Evolutionary conservation across 2,888 invertebrate species (phyloP).

Genomic region (Watsonalla binaria): DNA sequence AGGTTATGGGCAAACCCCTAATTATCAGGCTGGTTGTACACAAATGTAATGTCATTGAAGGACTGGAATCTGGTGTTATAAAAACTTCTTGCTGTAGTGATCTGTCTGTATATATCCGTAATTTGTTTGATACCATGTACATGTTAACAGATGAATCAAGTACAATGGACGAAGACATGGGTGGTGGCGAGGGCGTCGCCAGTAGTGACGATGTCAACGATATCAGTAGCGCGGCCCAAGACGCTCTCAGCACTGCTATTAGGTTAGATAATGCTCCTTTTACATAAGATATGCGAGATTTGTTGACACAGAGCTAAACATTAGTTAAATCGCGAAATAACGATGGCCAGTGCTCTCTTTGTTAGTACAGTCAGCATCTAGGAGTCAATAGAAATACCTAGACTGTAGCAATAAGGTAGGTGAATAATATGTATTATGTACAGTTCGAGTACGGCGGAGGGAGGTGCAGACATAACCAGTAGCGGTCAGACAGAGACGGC

Average conservation of each 20-base stretch:
- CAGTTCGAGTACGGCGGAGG: slow-evolving; percentile 72
- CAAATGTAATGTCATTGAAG: too few relatives aligned
- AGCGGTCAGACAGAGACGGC: slow-evolving; percentile 64
- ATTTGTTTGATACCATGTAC: too few relatives aligned
- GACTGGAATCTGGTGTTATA: too few relatives aligned
- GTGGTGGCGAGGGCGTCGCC: slow-evolving; percentile 70
- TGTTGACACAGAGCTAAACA: too few relatives aligned
- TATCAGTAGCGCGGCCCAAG: slow-evolving; percentile 70
- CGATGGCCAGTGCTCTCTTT: too few relatives aligned
- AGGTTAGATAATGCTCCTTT: slow-evolving; percentile 35
- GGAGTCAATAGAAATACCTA: too few relatives aligned
- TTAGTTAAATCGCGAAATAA: too few relatives aligned
- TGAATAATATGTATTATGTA: neutral
- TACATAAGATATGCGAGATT: too few relatives aligned
- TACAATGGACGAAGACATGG: slow-evolving; percentile 75
- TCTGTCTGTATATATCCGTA: neutral
- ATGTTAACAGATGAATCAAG: slow-evolving; percentile 62
- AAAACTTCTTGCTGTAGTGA: neutral
- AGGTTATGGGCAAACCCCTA: too few relatives aligned
- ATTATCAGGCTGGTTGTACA: too few relatives aligned
- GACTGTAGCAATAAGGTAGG: too few relatives aligned
- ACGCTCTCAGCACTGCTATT: slow-evolving; percentile 63
- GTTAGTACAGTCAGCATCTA: too few relatives aligned
- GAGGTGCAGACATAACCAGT: slow-evolving; percentile 66
- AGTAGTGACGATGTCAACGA: slow-evolving; percentile 75